These are phyloP conservation scores for Oophaga sylvatica DNA, from an alignment of 2,797 vertebrate genomes.

Conservation along the genomic window DNA sequence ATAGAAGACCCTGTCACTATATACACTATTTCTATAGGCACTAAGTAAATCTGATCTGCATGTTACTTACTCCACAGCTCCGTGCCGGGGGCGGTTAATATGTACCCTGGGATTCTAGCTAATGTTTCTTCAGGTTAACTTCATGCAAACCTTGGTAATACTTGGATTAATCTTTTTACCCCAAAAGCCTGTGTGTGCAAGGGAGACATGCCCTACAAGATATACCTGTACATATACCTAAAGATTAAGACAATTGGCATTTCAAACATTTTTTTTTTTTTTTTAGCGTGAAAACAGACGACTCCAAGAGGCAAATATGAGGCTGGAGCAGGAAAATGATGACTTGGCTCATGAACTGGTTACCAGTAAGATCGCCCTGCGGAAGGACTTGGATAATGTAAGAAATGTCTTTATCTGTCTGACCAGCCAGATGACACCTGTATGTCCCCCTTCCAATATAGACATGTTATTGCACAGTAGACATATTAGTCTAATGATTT, in stretches of 20 bases:
- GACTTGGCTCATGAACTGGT: slow-evolving; percentile 96
- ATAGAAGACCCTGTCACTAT: not conserved
- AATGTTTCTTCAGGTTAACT: slow-evolving; percentile 3
- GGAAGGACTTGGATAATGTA: slow-evolving; percentile 97
- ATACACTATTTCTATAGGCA: not conserved
- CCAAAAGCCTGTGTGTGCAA: not conserved
- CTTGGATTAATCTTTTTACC: slow-evolving; percentile 15
- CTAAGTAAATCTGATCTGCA: not conserved
- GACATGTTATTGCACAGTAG: too few relatives aligned
- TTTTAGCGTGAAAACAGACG: slow-evolving; percentile 91
- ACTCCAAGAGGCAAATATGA: slow-evolving; percentile 97
- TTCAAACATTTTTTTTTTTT: not conserved
- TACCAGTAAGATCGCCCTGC: slow-evolving; percentile 97
- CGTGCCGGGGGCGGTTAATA: slow-evolving; percentile 8
- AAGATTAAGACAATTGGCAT: not conserved
- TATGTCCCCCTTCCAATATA: too few relatives aligned
- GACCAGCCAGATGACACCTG: too few relatives aligned
- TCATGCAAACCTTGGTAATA: not conserved
- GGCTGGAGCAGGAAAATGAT: slow-evolving; percentile 97
- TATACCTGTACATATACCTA: not conserved
- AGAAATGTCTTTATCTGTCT: not conserved
- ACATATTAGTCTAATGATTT: too few relatives aligned
- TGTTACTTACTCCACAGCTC: not conserved
- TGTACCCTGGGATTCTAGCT: not conserved
- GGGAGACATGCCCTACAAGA: not conserved